These are phyloP conservation scores for Sterrhoptilus dennistouni DNA, from an alignment of 2,113 vertebrate species.

Conservation along the genomic window DNA sequence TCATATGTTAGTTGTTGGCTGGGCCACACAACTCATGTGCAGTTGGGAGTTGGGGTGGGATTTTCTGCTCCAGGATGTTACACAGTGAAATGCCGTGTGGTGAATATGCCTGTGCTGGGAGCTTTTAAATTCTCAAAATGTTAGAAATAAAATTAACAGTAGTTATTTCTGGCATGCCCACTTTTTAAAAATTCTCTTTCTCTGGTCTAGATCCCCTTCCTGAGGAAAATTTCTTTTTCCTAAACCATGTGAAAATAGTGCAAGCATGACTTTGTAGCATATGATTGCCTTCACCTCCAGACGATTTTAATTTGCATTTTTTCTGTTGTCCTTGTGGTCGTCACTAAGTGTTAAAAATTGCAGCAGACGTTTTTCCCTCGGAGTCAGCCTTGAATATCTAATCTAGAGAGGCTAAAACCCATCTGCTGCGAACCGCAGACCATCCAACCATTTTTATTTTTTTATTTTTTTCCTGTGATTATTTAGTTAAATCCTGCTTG, in stretches of 20 bases:
- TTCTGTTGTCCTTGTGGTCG: constrained; percentile 36
- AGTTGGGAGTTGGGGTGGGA: not conserved
- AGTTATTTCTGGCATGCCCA: not conserved
- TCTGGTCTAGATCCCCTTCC: not conserved
- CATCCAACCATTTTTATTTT: not conserved
- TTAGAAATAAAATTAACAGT: not conserved
- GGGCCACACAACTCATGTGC: not conserved
- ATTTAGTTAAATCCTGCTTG: not conserved
- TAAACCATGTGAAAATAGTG: not conserved
- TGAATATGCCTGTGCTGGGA: not conserved
- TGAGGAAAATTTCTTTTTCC: not conserved
- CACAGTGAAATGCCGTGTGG: not conserved
- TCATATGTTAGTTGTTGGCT: not conserved
- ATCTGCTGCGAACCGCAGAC: not conserved
- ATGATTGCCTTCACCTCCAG: constrained; percentile 27
- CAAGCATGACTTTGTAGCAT: constrained; percentile 40
- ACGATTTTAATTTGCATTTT: constrained; percentile 44
- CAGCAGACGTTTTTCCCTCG: constrained; percentile 19
- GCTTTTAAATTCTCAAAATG: not conserved
- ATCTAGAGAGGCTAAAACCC: not conserved
- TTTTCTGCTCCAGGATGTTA: not conserved
- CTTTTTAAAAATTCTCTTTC: not conserved
- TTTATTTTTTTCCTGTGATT: not conserved
- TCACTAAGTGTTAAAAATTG: constrained; percentile 52
- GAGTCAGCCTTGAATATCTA: not conserved